Evolutionary conservation across 2,113 vertebrate genomes (phyloP), one percentile per base, ranked within the genome.

Genomic region (Rallus limicola): DNA sequence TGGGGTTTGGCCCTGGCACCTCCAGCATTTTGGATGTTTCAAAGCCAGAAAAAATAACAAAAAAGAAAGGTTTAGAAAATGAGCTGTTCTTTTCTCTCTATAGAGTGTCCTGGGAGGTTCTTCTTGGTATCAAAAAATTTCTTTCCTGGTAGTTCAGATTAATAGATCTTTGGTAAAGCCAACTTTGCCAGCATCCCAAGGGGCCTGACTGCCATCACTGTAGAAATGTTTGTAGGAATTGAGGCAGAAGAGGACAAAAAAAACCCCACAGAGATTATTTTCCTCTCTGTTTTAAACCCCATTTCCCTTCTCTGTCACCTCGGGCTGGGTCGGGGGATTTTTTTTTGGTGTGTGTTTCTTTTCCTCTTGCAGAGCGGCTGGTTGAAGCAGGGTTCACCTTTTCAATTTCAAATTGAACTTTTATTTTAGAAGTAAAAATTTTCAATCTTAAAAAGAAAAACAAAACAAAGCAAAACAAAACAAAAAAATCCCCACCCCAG

Each of bases 1-100:
- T 8, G 0, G 4, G 56, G 5, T 29, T 71, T 40, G 50, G 31
- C n/a, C 36, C 2, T 2, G 40, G 16, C 36, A 13, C 26, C 26
- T 10, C 2, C 36, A 50, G 31, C 0, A 0, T 33, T 63, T 8
- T 2, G 0, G 4, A 14, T 21, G 7, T 36, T 60, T 56, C 55
- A 64, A 71, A 71, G 36, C 29, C 5, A 2, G 44, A 46, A 46
- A 46, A 46, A 46, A 46, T 46, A 46, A 46, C 18, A 46, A 46
- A 46, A 17, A 44, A 46, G 18, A 44, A 44, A 44, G 29, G 23
- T n/a, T 42, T 20, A 26, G 31, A 82, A 65, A 31, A 50, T 4
- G 28, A 86, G 46, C 36, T 64, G 9, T 36, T 53, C 1, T 84
- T 90, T 90, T 50, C 38, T 75, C 31, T 44, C 11, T 31, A 1